phyloP scores from a whole-genome alignment of 64 coral and sea anemone genomes.

The Dendrophyllia cribrosa region DNA sequence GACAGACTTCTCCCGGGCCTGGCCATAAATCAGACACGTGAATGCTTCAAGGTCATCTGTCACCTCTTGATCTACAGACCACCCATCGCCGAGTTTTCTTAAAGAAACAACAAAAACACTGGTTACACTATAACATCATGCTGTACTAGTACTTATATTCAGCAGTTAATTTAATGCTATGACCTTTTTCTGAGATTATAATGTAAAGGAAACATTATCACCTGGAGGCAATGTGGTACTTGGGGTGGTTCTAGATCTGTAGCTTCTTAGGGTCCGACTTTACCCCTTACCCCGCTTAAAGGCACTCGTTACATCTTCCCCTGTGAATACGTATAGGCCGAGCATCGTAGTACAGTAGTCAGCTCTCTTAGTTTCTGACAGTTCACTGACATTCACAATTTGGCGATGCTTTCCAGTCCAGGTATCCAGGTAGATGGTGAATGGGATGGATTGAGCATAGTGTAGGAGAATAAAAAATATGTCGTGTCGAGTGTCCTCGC shows the following conservation, averaged over 20 bases:
- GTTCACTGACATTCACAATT: constrained; percentile 62
- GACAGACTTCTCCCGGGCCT: constrained; percentile 40
- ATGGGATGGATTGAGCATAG: constrained; percentile 52
- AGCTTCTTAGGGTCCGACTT: constrained; percentile 58
- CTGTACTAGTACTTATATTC: too few relatives aligned
- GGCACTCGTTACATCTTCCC: constrained; percentile 72
- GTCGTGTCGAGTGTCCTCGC: constrained; percentile 49
- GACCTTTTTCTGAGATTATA: neutral
- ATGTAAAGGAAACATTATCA: constrained; percentile 4
- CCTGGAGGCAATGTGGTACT: constrained; percentile 44
- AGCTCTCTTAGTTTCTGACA: constrained; percentile 33
- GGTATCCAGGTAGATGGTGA: constrained; percentile 53
- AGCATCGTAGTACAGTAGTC: constrained; percentile 57
- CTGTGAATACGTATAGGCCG: constrained; percentile 71
- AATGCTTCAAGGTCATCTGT: constrained; percentile 63
- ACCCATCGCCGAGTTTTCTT: constrained; percentile 62
- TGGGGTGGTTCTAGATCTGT: constrained; percentile 57
- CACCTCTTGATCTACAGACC: constrained; percentile 44
- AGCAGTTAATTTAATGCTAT: neutral
- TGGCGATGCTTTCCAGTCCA: constrained; percentile 40
- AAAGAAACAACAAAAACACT: constrained; percentile 15
- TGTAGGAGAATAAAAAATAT: constrained; percentile 67
- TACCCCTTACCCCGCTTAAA: constrained; percentile 83
- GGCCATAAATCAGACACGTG: constrained; percentile 65
- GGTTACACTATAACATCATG: neutral